These are phyloP conservation scores for Pachyseris speciosa DNA, from an alignment of 64 coral and sea anemone genomes.

Conservation along the genomic window DNA sequence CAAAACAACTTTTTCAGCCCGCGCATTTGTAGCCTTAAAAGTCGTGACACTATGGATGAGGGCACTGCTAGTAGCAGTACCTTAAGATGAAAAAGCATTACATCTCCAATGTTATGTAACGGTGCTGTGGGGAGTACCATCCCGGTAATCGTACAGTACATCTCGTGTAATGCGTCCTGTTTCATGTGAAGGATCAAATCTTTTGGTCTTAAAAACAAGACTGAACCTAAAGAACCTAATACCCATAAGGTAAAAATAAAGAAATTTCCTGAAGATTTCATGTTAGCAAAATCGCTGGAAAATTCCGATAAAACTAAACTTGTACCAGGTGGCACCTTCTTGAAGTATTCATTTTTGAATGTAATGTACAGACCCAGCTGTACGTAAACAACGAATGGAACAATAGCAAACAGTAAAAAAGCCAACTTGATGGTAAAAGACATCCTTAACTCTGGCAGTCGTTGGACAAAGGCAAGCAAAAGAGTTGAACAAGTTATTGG, in stretches of 20 bases:
- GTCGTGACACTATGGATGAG: no score
- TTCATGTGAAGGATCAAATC: no score
- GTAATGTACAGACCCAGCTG: background rate
- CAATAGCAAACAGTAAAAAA: background rate
- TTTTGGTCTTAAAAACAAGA: no score
- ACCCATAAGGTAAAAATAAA: no score
- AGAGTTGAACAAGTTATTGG: background rate
- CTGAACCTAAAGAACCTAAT: no score
- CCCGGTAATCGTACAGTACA: no score
- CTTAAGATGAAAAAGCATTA: background rate
- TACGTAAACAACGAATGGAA: background rate
- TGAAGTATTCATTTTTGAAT: background rate
- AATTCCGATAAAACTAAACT: background rate
- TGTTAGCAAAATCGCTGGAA: no score
- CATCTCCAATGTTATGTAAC: background rate
- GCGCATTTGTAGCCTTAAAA: background rate
- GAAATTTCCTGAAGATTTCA: no score
- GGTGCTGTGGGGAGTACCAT: no score
- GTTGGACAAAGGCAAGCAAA: background rate
- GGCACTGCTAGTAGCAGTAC: background rate
- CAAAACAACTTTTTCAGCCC: background rate
- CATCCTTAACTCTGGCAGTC: no score
- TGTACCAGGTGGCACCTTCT: background rate
- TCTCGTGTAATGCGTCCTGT: no score
- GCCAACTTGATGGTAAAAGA: no score